Evolutionary conservation across 2,797 vertebrate species (phyloP), one percentile per base, ranked within the genome.

Genomic region (Falco cherrug): DNA sequence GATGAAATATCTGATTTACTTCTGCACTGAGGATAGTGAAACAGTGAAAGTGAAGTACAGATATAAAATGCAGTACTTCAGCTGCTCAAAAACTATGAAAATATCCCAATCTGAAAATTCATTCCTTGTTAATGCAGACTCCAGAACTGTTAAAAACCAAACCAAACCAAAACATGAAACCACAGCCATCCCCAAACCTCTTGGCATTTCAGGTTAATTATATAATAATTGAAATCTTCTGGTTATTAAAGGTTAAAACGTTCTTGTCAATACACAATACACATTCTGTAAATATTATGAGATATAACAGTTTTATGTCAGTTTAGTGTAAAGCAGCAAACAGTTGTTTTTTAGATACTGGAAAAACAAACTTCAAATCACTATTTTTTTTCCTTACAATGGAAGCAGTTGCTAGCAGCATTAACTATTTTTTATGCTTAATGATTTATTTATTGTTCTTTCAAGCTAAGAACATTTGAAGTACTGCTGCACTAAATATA

Each of bases 361-460:
- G 21, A 17, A 74, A 92, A 93, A 70, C 17, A 68, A 87, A 70
- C 21, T 69, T 63, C 37, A 78, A 90, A 84, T 10, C 1, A 4
- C 5, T 31, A 81, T 8, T 31, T 57, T 82, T 37, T 37, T n/a
- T 31, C 64, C 69, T 87, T 35, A 50, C 20, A 80, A 50, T 41
- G 29, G 31, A 92, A 87, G n/a, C 25, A 86, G 31, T 73, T 77
- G 33, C 82, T 93, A 47, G 41, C 29, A 85, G 48, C 33, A 68
- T 84, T 93, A 92, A 87, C 76, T 78, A 71, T 84, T 48, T 82
- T 87, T 94, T 86, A 69, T 70, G 16, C 70, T 89, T 92, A 45
- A 37, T 74, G 35, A 56, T 74, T 90, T 96, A 96, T 96, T 94
- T 92, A 87, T 91, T 89, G 73, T 85, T 96, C 89, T 94, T 70